Base-by-base conservation (phyloP, 2,888 invertebrate species). In the Perizoma flavofasciatum region DNA sequence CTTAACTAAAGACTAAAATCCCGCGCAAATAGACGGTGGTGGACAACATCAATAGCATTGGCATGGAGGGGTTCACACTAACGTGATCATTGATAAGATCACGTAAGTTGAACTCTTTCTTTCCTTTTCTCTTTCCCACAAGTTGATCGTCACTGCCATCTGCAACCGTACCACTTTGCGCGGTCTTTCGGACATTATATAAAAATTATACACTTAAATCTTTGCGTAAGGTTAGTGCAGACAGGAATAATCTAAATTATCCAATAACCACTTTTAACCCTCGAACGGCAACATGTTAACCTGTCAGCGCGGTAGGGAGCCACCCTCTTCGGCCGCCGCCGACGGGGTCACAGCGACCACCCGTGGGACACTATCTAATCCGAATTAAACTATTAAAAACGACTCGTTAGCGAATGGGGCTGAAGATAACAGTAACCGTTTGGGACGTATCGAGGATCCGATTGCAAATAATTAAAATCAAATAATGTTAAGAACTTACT, bases 321-420 rank as follows among this genome's bases (percentile, higher is more conserved):
- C 69, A 75, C 84, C 81, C 82, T 73, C 74, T 44, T 47, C 55
- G 51, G 65, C 41, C 9, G 8, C 37, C 37, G 5, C 48, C 51
- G 52, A 10, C 32, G 53, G 62, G 68, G 67, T 61, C 63, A 48
- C 41, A 48, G 22, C 45, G 85, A 79, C 90, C 89, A 89, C 91
- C 91, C 90, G 81, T 81, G 90, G 89, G 89, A 89, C 83, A 83
- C 78, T 85, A 88, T 86, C 84, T 88, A 86, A 87, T 83, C 87
- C 84, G 85, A 86, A 86, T 88, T 87, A 89, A 69, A 86, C 86
- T 83, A 83, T 88, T 88, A 86, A 88, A 88, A 88, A 82, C 78
- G 74, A 72, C 77, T 79, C 77, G 79, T 81, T 79, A 78, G 78
- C 85, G 86, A 84, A 83, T 88, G 89, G 82, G 70, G 73, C 76